Conservation (phyloP, 2,888 invertebrate genomes). For the Dryadula phaetusa region DNA sequence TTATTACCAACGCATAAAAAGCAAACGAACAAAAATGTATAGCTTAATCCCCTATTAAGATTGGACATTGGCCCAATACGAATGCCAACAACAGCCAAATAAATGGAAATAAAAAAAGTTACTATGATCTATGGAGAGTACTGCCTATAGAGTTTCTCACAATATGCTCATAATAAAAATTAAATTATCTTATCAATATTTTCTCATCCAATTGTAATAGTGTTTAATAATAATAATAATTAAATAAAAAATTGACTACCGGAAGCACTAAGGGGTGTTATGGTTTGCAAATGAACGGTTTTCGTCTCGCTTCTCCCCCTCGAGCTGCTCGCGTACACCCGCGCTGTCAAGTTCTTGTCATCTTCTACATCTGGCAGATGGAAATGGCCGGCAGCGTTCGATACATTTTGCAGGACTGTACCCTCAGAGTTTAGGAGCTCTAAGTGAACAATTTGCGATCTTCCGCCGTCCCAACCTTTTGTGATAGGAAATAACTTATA, state of each 20-base stretch:
- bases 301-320: slow-evolving; percentile 59
- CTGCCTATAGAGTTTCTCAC: too few relatives aligned
- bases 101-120: too few relatives aligned
- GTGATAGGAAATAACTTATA: too few relatives aligned
- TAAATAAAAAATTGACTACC: slow-evolving; percentile 48
- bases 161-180: too few relatives aligned
- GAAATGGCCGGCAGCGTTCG: slow-evolving; percentile 62
- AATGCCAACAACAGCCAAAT: too few relatives aligned
- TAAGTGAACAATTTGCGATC: slow-evolving; percentile 62
- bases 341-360: slow-evolving; percentile 59
- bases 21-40: too few relatives aligned
- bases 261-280: slow-evolving; percentile 55
- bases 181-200: too few relatives aligned
- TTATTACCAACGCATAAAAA: too few relatives aligned
- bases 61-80: too few relatives aligned
- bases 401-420: slow-evolving; percentile 54
- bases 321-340: slow-evolving; percentile 60
- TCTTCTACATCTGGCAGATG: slow-evolving; percentile 54
- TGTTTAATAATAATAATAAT: not conserved
- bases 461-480: slow-evolving; percentile 71
- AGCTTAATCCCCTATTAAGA: too few relatives aligned
- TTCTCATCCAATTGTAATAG: not conserved
- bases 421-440: slow-evolving; percentile 57
- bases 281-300: slow-evolving; percentile 54
- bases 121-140: too few relatives aligned